These are phyloP conservation scores for Coregonus sp. DNA, from an alignment of 2,797 vertebrate genomes.

Conservation along the genomic window DNA sequence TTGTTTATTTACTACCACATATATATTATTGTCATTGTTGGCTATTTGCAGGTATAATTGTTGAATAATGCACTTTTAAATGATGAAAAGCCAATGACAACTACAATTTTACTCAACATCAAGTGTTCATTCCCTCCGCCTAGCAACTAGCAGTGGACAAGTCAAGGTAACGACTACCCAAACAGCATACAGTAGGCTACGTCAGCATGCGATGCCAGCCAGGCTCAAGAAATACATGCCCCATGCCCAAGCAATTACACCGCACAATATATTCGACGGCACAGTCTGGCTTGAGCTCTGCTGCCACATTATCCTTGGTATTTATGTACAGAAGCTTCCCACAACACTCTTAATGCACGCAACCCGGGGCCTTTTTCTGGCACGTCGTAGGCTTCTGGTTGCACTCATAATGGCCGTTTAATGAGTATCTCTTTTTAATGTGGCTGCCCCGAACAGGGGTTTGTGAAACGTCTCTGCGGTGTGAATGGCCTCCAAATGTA, in stretches of 20 bases:
- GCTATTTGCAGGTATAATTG: not conserved
- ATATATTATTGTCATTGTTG: not conserved
- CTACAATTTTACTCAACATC: not conserved
- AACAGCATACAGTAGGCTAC: not conserved
- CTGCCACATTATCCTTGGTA: not conserved
- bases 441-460: conserved; percentile 24
- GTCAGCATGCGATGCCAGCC: not conserved
- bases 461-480: not conserved
- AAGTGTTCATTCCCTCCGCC: not conserved
- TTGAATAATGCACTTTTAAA: not conserved
- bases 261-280: not conserved
- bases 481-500: not conserved
- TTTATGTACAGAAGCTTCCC: not conserved
- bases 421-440: conserved; percentile 65
- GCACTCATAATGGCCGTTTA: conserved; percentile 52
- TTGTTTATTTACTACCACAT: too few species aligned
- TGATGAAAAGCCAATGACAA: not conserved
- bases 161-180: not conserved
- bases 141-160: not conserved
- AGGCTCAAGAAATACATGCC: not conserved
- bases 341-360: not conserved
- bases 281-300: not conserved
- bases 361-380: not conserved
- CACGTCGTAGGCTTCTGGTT: conserved; percentile 41
- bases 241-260: not conserved